A percentile compares a stretch with the other conserved stretches of the same genome.
Evolutionary conservation across 2,888 invertebrate genomes (phyloP).

Genomic region (Petrolisthes cinctipes): DNA sequence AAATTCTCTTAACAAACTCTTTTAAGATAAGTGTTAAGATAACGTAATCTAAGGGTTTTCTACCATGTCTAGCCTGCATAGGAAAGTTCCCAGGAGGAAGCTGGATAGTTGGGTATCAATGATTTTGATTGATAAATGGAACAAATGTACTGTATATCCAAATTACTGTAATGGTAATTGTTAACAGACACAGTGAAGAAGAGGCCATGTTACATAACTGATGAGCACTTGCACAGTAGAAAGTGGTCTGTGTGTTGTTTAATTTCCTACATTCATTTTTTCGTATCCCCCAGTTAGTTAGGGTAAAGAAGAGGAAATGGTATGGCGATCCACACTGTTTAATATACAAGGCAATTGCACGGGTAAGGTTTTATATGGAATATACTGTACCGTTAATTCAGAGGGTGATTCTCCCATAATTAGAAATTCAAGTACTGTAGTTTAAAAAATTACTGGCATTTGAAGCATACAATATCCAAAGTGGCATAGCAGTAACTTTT

Average conservation of each 20-base stretch:
- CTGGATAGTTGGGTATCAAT: too few relatives aligned
- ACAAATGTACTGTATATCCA: too few relatives aligned
- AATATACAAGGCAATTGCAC: slow-evolving; percentile 40
- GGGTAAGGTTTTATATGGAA: slow-evolving; percentile 42
- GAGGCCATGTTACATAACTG: too few relatives aligned
- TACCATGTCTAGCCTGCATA: too few relatives aligned
- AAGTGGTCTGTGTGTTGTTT: neutral
- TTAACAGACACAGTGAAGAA: too few relatives aligned
- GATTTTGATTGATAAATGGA: too few relatives aligned
- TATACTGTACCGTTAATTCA: slow-evolving; percentile 28
- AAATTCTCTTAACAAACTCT: too few relatives aligned
- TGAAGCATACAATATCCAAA: slow-evolving; percentile 48
- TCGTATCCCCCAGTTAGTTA: neutral
- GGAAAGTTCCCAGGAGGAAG: too few relatives aligned
- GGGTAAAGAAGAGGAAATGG: slow-evolving; percentile 30
- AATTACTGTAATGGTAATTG: too few relatives aligned
- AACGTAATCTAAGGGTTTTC: too few relatives aligned
- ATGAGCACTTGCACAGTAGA: too few relatives aligned
- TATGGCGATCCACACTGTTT: slow-evolving; percentile 33
- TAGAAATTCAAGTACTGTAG: slow-evolving; percentile 36
- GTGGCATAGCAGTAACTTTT: slow-evolving; percentile 44
- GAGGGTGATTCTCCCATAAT: slow-evolving; percentile 30
- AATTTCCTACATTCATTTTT: neutral
- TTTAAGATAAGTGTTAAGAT: too few relatives aligned
- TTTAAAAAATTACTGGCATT: slow-evolving; percentile 37